phyloP scores from a whole-genome alignment of 2,797 vertebrate species.

The Tragelaphus oryx region DNA sequence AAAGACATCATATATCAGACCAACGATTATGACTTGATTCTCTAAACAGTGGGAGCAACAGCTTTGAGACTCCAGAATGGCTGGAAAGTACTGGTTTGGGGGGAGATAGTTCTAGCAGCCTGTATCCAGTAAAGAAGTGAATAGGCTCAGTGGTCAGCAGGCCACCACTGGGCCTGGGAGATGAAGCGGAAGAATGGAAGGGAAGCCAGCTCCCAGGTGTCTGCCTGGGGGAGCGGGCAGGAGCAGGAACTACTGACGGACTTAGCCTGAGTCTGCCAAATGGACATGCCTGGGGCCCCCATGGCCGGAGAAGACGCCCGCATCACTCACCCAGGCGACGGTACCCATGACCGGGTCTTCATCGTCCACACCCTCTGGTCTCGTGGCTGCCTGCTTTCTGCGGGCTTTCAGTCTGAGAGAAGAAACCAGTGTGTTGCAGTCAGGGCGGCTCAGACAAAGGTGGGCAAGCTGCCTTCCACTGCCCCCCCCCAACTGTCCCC shows the following conservation, averaged over 20 bases:
- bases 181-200: not conserved
- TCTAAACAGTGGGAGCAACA: not conserved
- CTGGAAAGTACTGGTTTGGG: not conserved
- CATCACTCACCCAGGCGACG: not conserved
- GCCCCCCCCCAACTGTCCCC: fast-evolving
- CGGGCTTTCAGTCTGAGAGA: not conserved
- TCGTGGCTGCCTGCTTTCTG: not conserved
- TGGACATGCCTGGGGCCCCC: fast-evolving
- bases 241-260: not conserved
- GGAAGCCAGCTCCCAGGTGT: not conserved
- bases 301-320: fast-evolving
- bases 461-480: not conserved
- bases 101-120: not conserved
- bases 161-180: no score
- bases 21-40: not conserved
- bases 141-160: not conserved
- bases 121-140: not conserved
- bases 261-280: not conserved
- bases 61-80: not conserved
- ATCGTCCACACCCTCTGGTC: not conserved
- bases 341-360: conserved; percentile 42
- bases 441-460: not conserved
- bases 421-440: not conserved
- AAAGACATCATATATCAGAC: not conserved
- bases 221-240: no score